These are phyloP conservation scores for Ispidina picta DNA, from an alignment of 2,797 vertebrate species.

Conservation along the genomic window DNA sequence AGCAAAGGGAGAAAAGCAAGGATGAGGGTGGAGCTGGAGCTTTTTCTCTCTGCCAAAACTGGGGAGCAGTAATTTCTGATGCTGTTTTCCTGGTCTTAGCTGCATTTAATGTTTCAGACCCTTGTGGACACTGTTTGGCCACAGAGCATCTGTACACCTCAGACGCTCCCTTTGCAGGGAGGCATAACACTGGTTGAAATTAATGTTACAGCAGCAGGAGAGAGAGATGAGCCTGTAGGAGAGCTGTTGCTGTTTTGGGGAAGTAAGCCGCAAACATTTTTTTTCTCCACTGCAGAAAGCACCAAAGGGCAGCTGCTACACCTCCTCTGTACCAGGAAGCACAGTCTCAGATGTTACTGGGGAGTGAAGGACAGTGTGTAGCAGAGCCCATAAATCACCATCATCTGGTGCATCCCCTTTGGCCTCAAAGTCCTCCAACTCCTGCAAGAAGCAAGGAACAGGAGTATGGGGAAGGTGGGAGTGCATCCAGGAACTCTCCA, in stretches of 20 bases:
- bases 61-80: not conserved
- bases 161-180: accelerated
- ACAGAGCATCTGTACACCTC: not conserved
- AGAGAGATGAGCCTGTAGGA: not conserved
- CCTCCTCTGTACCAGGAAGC: not conserved
- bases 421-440: accelerated
- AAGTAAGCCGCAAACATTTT: accelerated
- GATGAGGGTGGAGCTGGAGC: not conserved
- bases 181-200: not conserved
- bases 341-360: not conserved
- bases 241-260: not conserved
- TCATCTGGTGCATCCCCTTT: not conserved
- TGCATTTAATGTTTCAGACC: not conserved
- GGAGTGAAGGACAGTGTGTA: not conserved
- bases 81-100: not conserved
- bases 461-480: not conserved
- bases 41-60: not conserved
- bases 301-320: not conserved
- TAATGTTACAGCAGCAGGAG: not conserved
- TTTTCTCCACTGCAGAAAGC: not conserved
- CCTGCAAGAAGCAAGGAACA: not conserved
- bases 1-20: constrained; percentile 14
- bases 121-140: not conserved
- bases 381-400: not conserved
- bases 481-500: accelerated